These are phyloP conservation scores for Cotesia chilonis DNA, from an alignment of 1,140 invertebrate genomes.

Conservation along the genomic window DNA sequence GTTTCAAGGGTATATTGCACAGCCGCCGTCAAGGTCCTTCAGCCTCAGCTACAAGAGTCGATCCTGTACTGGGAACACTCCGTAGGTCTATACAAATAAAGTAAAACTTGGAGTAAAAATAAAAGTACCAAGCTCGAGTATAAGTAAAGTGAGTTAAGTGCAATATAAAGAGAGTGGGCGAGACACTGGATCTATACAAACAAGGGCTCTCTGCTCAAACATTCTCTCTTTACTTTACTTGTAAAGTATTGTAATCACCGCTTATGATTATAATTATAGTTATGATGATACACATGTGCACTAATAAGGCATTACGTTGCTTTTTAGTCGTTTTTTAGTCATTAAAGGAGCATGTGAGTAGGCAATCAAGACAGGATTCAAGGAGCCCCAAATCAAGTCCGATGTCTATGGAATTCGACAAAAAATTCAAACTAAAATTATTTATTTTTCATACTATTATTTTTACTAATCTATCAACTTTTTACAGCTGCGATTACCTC, in stretches of 20 bases:
- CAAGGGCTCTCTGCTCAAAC: conserved; percentile 6
- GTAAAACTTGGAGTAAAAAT: no score
- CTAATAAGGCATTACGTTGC: no score
- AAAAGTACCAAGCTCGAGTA: no score
- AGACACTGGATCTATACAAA: conserved; percentile 7
- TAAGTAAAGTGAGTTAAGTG: conserved; percentile 7
- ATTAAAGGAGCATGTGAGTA: no score
- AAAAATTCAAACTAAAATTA: no score
- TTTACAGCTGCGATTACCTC: background rate
- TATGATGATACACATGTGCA: background rate
- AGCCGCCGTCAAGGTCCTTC: conserved; percentile 16
- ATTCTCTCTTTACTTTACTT: background rate
- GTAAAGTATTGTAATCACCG: no score
- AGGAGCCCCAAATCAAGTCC: no score
- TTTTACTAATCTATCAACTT: background rate
- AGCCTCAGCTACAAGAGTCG: background rate
- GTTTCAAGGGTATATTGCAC: conserved; percentile 14
- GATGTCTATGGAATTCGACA: no score
- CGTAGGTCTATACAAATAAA: background rate
- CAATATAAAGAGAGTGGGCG: conserved; percentile 12
- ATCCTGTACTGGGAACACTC: no score
- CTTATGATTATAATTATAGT: background rate
- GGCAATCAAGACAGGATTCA: no score
- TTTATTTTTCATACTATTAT: background rate
- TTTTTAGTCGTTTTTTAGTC: background rate